Conservation (phyloP, 2,888 invertebrate species). For the Pachymerium ferrugineum region DNA sequence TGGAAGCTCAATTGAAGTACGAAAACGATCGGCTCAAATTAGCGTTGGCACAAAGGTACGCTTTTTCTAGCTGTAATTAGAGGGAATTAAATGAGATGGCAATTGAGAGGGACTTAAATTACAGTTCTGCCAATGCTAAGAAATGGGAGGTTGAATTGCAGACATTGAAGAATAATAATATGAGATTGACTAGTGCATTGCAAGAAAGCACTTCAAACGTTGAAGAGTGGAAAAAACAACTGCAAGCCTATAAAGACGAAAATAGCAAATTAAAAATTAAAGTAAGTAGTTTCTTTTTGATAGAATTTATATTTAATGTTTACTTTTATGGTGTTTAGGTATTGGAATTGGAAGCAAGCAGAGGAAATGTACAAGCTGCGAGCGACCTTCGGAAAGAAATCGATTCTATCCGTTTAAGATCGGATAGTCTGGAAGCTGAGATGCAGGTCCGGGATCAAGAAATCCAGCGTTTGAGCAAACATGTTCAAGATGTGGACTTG, state of each 20-base stretch:
- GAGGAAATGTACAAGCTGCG: slow-evolving; percentile 63
- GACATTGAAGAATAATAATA: slow-evolving; percentile 92
- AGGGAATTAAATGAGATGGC: not conserved
- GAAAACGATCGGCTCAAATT: slow-evolving; percentile 94
- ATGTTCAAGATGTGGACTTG: slow-evolving; percentile 36
- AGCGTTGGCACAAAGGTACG: slow-evolving; percentile 86
- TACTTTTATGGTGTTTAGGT: slow-evolving; percentile 50
- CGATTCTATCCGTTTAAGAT: slow-evolving; percentile 66
- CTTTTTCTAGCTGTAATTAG: not conserved
- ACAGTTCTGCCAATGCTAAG: slow-evolving; percentile 93
- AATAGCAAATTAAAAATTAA: slow-evolving; percentile 46
- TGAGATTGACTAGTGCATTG: slow-evolving; percentile 86
- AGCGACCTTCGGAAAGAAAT: slow-evolving; percentile 71
- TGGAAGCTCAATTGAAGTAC: slow-evolving; percentile 86
- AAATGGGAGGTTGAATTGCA: slow-evolving; percentile 97
- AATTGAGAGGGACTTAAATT: slow-evolving; percentile 39
- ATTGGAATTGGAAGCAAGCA: slow-evolving; percentile 63
- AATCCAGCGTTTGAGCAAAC: slow-evolving; percentile 56
- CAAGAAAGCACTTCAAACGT: slow-evolving; percentile 95
- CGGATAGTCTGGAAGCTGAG: slow-evolving; percentile 75
- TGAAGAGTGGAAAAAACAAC: slow-evolving; percentile 95
- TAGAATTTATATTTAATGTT: not conserved
- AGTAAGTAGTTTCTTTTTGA: slow-evolving; percentile 35
- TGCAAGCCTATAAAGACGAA: slow-evolving; percentile 60
- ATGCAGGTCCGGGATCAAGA: slow-evolving; percentile 78